These are phyloP conservation scores for Solea senegalensis DNA, from an alignment of 2,113 vertebrate species.

Conservation along the genomic window DNA sequence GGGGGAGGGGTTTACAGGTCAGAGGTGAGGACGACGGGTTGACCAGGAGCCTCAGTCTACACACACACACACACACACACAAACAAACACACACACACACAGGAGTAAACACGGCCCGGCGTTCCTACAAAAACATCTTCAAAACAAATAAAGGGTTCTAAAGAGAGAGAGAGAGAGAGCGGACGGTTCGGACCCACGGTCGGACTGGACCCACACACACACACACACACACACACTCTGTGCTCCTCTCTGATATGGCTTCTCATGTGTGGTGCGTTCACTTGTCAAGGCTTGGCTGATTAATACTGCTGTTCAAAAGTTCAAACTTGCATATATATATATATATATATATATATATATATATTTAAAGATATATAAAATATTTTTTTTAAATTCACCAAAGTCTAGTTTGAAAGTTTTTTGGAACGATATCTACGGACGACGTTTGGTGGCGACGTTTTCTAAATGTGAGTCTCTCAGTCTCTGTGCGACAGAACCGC, in stretches of 20 bases:
- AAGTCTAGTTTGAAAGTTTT: conserved; percentile 36
- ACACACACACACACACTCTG: conserved; percentile 21
- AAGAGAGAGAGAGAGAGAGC: conserved; percentile 43
- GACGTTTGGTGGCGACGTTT: no score
- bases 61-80: conserved; percentile 1
- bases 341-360: not conserved
- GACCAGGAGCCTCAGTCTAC: conserved; percentile 55
- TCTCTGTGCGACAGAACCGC: conserved; percentile 46
- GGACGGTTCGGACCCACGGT: conserved; percentile 63
- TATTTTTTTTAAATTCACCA: no score
- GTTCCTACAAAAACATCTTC: conserved; percentile 45
- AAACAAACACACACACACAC: not conserved
- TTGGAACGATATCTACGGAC: no score
- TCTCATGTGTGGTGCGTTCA: conserved; percentile 61
- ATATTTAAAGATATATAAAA: no score
- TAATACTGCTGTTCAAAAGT: conserved; percentile 75
- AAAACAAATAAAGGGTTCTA: conserved; percentile 43
- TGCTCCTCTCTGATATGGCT: conserved; percentile 68
- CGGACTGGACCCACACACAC: conserved; percentile 34
- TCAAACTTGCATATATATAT: conserved; percentile 43
- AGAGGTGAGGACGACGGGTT: conserved; percentile 13
- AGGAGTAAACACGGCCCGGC: conserved; percentile 46
- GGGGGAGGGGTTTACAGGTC: conserved; percentile 7
- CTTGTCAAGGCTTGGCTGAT: conserved; percentile 40
- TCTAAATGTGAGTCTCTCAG: conserved; percentile 48